Conservation (phyloP, 2,888 invertebrate species). For the Crocallis elinguaria region DNA sequence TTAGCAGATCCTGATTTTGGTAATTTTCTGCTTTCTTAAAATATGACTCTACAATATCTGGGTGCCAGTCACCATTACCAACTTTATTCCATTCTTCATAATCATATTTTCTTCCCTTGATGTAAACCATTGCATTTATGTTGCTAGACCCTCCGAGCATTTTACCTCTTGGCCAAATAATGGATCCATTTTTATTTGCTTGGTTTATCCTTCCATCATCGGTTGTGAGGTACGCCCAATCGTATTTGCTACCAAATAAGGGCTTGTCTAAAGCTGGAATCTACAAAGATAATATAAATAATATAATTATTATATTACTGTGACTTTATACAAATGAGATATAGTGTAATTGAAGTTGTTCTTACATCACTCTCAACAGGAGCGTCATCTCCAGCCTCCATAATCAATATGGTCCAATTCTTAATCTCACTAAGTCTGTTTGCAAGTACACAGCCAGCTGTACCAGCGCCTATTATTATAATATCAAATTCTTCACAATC, state of each 20-base stretch:
- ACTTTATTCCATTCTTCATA: conserved; percentile 79
- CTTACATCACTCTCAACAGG: conserved; percentile 44
- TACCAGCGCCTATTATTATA: conserved; percentile 84
- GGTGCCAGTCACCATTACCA: conserved; percentile 84
- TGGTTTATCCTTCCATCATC: conserved; percentile 89
- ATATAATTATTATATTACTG: no score
- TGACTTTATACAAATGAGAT: no score
- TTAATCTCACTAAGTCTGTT: conserved; percentile 76
- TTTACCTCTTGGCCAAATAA: conserved; percentile 86
- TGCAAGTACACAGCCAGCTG: conserved; percentile 85
- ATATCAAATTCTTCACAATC: conserved; percentile 67
- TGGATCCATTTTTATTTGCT: conserved; percentile 75
- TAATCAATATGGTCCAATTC: conserved; percentile 30
- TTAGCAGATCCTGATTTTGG: conserved; percentile 47
- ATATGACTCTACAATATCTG: conserved; percentile 75
- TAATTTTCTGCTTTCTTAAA: conserved; percentile 80
- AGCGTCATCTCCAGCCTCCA: conserved; percentile 41
- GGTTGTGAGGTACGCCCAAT: conserved; percentile 94
- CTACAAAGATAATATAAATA: conserved; percentile 35
- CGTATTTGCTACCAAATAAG: conserved; percentile 75
- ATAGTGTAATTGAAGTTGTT: not conserved
- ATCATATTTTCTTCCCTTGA: conserved; percentile 78
- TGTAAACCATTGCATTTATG: conserved; percentile 84
- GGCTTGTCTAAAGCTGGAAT: conserved; percentile 44
- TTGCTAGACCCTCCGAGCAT: conserved; percentile 84